phyloP scores from a whole-genome alignment of 2,113 vertebrate genomes.

The Zosterops hypoxanthus region DNA sequence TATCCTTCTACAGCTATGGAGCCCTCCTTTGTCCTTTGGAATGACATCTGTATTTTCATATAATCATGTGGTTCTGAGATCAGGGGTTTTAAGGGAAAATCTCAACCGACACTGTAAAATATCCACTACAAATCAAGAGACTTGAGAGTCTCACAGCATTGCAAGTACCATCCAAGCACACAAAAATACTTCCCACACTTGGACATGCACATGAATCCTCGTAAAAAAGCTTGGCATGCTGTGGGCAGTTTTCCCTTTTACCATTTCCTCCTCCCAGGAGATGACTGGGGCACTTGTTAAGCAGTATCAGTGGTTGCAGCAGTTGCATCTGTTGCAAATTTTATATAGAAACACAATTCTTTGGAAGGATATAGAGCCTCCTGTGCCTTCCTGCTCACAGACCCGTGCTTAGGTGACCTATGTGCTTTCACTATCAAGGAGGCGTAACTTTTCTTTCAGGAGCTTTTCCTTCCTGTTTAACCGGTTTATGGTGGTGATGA shows the following conservation, averaged over 20 bases:
- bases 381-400: not conserved
- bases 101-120: not conserved
- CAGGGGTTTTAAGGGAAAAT: not conserved
- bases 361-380: not conserved
- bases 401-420: not conserved
- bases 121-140: not conserved
- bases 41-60: not conserved
- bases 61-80: not conserved
- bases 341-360: not conserved
- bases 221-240: not conserved
- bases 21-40: not conserved
- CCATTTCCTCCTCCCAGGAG: not conserved
- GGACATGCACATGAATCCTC: not conserved
- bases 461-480: slow-evolving; percentile 55
- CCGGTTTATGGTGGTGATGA: slow-evolving; percentile 38
- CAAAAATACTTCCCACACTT: not conserved
- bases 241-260: not conserved
- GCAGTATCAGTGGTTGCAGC: no score
- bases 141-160: not conserved
- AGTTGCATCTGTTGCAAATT: not conserved
- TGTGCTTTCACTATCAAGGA: not conserved
- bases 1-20: not conserved
- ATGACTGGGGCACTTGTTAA: not conserved
- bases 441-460: not conserved
- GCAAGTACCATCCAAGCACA: not conserved